A percentile compares a stretch with the other conserved stretches of the same genome.
Conservation (phyloP, 1,140 invertebrate genomes). For the Uloborus diversus region DNA sequence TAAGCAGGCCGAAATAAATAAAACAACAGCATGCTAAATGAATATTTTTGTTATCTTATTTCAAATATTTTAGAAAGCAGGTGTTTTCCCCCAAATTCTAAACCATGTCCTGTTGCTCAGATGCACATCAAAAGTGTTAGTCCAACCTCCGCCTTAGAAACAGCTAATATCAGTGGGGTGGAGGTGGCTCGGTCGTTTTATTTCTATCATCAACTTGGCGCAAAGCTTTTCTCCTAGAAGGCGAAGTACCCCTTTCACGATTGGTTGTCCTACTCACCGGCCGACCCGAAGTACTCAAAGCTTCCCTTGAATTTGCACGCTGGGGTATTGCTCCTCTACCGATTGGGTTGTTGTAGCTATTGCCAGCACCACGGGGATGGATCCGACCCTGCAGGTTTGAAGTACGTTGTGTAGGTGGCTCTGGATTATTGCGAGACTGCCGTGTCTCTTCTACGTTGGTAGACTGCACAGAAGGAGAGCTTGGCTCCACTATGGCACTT, state of each 20-base stretch:
- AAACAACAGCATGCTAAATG: conserved; percentile 44
- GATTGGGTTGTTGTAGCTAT: conserved; percentile 24
- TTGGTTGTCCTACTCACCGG: conserved; percentile 34
- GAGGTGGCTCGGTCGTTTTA: conserved; percentile 60
- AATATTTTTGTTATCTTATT: conserved; percentile 33
- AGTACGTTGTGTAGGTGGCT: conserved; percentile 19
- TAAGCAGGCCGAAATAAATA: conserved; percentile 42
- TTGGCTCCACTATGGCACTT: conserved; percentile 48
- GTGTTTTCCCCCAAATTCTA: conserved; percentile 50
- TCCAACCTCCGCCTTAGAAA: conserved; percentile 3
- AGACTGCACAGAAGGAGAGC: conserved; percentile 19
- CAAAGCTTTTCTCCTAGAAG: conserved; percentile 57
- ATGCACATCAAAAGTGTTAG: conserved; percentile 39
- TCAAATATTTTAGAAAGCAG: conserved; percentile 52
- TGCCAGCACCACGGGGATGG: conserved; percentile 20
- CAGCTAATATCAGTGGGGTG: conserved; percentile 56
- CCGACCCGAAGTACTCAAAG: conserved; percentile 11
- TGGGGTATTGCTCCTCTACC: conserved; percentile 25
- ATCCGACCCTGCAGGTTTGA: conserved; percentile 11
- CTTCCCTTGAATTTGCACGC: conserved; percentile 20
- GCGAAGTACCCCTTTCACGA: conserved; percentile 48
- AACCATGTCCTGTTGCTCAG: conserved; percentile 45
- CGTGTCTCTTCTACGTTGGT: conserved; percentile 22
- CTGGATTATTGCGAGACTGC: conserved; percentile 10
- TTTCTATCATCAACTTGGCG: conserved; percentile 59